Base-by-base conservation (phyloP, 2,113 vertebrate genomes). In the Trogon melanurus region DNA sequence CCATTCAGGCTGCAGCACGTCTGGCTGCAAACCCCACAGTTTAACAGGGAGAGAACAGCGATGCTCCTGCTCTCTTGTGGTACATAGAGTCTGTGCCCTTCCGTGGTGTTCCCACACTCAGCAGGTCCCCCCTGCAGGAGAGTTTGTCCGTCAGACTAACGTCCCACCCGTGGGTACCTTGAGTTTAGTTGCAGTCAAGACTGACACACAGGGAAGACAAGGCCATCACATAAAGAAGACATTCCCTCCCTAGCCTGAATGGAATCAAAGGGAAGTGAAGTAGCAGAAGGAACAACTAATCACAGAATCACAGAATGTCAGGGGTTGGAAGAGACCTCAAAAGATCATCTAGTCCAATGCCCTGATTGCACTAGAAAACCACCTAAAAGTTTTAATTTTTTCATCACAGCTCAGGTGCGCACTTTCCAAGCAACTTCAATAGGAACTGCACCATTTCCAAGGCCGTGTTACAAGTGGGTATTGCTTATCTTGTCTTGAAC, bases 181-280 rank as follows among this genome's bases (percentile, higher is more conserved):
- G 26, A 88, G 20, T 7, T 71, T 80, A 70, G 41, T 8, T 0
- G 0, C 3, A 58, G 54, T 1, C 7, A 1, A 53, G 73, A 71
- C 16, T 67, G 34, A 80, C 34, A 75, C 69, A 65, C 13, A 45
- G 38, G 64, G 19, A 80, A 79, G 16, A 78, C 13, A 70, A 73
- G 56, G 29, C 22, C 30, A 38, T n/a, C 16, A 38, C 8, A 15
- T 3, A n/a, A 38, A 9, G 9, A 56, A 16, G 12, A 50, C 7
- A 16, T n/a, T 81, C 38, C 51, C 18, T 57, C 32, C 30, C 25
- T 83, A 61, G 25, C 27, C 23, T 76, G 25, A 54, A 70, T 47
- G 20, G 3, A 85, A 76, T 34, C 25, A 88, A 27, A 83, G 9
- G 5, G 45, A 74, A 71, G 6, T 38, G 41, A 88, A 88, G 13